Evolutionary conservation across 2,113 vertebrate species (phyloP).

Genomic region (Amazona guildingii): DNA sequence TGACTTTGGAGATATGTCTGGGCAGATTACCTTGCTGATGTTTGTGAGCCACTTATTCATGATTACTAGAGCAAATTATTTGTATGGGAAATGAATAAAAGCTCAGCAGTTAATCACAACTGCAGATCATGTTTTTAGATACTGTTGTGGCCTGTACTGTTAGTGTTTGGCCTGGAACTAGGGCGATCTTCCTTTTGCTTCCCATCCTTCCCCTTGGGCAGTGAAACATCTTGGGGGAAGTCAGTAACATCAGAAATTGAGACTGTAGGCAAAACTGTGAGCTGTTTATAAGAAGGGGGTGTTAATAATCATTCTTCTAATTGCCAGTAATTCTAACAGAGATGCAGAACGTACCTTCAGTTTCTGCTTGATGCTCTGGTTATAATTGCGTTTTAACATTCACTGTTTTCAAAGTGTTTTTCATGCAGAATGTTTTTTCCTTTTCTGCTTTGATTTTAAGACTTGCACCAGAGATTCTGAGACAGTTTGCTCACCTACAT

Average conservation of each 20-base stretch:
- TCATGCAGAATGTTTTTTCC: background rate
- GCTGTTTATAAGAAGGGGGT: background rate
- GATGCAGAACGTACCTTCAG: background rate
- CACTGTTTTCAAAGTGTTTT: background rate
- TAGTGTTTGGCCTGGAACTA: background rate
- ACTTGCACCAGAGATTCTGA: background rate
- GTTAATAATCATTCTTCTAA: background rate
- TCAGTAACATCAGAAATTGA: constrained; percentile 1
- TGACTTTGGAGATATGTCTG: constrained; percentile 57
- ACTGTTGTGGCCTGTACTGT: constrained; percentile 29
- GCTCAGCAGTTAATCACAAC: constrained; percentile 27
- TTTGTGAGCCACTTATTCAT: constrained; percentile 28
- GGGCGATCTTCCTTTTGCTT: constrained; percentile 1
- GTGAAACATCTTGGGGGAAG: constrained; percentile 18
- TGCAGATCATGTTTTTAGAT: constrained; percentile 51
- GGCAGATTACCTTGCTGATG: constrained; percentile 53
- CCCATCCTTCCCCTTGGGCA: constrained; percentile 22
- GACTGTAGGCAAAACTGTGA: constrained; percentile 4
- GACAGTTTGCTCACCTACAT: background rate
- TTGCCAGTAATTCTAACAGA: background rate
- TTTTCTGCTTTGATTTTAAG: background rate
- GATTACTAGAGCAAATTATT: constrained; percentile 39
- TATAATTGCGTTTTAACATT: background rate
- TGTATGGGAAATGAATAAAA: constrained; percentile 54
- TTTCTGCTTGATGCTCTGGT: background rate